These are phyloP conservation scores for Drosophila nannoptera DNA, from an alignment of 1,140 invertebrate genomes.

Conservation along the genomic window DNA sequence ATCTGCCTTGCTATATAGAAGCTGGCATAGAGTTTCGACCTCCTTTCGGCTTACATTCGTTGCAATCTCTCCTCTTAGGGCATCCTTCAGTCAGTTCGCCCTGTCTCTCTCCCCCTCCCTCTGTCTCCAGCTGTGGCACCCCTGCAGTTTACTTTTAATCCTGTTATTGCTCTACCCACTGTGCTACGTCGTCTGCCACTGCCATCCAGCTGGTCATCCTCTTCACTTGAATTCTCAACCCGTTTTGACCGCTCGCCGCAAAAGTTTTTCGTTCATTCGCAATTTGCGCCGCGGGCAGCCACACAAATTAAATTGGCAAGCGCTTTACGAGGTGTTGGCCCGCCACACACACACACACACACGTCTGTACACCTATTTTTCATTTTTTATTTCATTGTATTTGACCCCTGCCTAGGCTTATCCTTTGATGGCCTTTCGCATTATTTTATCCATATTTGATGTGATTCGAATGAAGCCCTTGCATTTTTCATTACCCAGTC, in stretches of 20 bases:
- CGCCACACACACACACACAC: too few relatives aligned
- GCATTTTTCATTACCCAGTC: conserved; percentile 62
- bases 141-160: neutral
- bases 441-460: conserved; percentile 71
- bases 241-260: conserved; percentile 21
- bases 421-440: conserved; percentile 47
- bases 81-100: too few relatives aligned
- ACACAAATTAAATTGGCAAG: conserved; percentile 47
- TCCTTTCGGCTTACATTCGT: too few relatives aligned
- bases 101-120: too few relatives aligned
- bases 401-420: conserved; percentile 26
- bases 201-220: neutral
- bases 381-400: too few relatives aligned
- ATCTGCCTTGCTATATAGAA: too few relatives aligned
- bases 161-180: neutral
- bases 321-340: conserved; percentile 41
- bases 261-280: conserved; percentile 21
- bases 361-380: conserved; percentile 1
- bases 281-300: conserved; percentile 34
- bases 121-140: neutral
- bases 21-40: too few relatives aligned
- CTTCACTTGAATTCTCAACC: conserved; percentile 17
- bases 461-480: conserved; percentile 48
- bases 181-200: neutral
- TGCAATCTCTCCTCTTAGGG: too few relatives aligned